Percentiles rank a stretch among this genome's conserved stretches.
Conservation (phyloP, 2,113 vertebrate species). For the Coturnix japonica region DNA sequence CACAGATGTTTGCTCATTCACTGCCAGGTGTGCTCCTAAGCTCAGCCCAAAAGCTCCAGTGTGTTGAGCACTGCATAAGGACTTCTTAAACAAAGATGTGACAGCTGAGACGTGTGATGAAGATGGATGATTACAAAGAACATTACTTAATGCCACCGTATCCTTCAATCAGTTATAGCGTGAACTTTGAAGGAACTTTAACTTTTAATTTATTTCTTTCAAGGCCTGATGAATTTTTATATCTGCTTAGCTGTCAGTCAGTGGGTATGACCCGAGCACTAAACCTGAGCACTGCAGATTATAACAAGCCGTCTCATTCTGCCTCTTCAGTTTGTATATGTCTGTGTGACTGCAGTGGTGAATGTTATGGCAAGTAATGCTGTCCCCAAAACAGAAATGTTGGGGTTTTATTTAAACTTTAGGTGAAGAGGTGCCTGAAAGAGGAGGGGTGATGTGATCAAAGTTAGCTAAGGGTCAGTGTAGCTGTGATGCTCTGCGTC, state of each 20-base stretch:
- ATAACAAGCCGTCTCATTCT: background rate
- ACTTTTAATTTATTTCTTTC: background rate
- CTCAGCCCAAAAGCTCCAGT: background rate
- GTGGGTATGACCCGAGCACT: rapidly evolving
- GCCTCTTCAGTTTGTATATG: background rate
- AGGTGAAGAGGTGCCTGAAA: background rate
- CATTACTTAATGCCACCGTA: background rate
- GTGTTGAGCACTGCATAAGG: background rate
- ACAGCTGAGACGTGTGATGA: background rate
- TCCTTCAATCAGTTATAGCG: background rate
- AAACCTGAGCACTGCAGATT: background rate
- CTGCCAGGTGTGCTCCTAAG: background rate
- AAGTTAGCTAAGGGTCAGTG: background rate
- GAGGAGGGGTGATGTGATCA: background rate
- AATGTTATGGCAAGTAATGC: background rate
- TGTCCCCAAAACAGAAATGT: background rate
- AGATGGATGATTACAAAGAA: rapidly evolving
- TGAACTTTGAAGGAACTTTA: conserved; percentile 26
- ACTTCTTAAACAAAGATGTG: background rate
- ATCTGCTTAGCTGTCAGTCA: background rate
- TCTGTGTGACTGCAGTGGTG: background rate
- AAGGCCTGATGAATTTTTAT: background rate
- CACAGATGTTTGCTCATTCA: background rate
- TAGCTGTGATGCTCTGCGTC: background rate
- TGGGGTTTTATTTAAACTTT: background rate